phyloP scores from a whole-genome alignment of 2,113 vertebrate genomes.

The Centropus bengalensis region DNA sequence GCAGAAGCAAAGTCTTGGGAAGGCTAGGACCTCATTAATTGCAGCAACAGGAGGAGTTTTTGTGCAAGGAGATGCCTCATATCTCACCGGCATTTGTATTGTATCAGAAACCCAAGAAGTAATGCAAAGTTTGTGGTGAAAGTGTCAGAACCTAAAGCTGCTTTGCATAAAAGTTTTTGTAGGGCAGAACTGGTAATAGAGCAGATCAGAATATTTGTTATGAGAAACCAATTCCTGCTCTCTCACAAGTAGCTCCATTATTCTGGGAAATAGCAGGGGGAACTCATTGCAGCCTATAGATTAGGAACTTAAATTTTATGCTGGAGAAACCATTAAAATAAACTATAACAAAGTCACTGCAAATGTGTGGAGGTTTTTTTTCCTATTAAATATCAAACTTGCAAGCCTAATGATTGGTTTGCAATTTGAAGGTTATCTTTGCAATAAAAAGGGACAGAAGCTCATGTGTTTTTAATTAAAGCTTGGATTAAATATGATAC shows the following conservation, averaged over 20 bases:
- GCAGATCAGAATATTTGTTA: background rate
- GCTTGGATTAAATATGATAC: background rate
- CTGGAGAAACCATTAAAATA: background rate
- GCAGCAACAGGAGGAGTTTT: background rate
- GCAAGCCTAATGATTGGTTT: background rate
- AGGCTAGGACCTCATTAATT: background rate
- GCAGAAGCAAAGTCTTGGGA: background rate
- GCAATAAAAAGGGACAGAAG: background rate
- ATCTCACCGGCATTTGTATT: background rate
- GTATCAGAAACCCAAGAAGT: background rate
- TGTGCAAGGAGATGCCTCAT: background rate
- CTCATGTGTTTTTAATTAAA: background rate
- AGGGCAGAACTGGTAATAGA: background rate
- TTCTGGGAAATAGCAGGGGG: background rate
- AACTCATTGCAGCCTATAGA: background rate
- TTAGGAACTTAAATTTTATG: background rate
- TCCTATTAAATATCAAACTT: background rate
- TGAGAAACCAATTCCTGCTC: background rate
- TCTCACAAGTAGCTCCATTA: background rate
- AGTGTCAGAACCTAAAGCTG: background rate
- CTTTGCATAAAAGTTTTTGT: background rate
- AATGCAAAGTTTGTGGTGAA: background rate
- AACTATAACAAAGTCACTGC: background rate
- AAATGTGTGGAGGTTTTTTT: fast-evolving
- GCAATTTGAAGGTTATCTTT: background rate